Evolutionary conservation across 2,888 invertebrate species (phyloP).

Genomic region (Drosophila barbarae): DNA sequence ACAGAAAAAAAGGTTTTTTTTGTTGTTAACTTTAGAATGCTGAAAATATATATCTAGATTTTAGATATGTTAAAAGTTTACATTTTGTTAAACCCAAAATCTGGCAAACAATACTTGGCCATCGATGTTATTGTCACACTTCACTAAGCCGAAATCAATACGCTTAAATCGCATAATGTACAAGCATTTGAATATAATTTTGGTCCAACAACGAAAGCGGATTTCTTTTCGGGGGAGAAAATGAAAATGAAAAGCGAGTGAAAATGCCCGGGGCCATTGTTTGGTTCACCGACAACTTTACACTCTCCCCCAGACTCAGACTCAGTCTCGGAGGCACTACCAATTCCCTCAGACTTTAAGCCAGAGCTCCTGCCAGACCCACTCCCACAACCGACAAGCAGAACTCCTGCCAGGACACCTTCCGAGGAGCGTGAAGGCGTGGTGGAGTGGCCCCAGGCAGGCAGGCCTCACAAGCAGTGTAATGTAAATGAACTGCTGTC

Average conservation of each 20-base stretch:
- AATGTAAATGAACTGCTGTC: constrained; percentile 45
- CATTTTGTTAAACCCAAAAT: too few species aligned
- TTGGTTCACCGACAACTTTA: constrained; percentile 17
- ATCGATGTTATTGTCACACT: constrained; percentile 15
- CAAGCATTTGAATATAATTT: constrained; percentile 48
- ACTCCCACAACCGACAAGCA: too few species aligned
- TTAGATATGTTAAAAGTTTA: too few species aligned
- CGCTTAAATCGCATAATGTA: constrained; percentile 41
- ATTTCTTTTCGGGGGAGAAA: constrained; percentile 9
- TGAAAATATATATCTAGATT: too few species aligned
- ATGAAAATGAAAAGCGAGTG: constrained; percentile 15
- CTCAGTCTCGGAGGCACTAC: background rate
- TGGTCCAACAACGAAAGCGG: constrained; percentile 37
- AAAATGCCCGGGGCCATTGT: constrained; percentile 15
- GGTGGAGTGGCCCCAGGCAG: constrained; percentile 1
- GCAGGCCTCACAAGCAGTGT: constrained; percentile 19
- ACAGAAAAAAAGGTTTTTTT: too few species aligned
- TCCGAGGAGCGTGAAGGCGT: too few species aligned
- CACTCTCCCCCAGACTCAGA: background rate
- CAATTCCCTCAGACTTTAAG: background rate
- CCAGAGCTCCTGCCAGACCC: background rate
- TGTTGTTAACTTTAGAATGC: too few species aligned
- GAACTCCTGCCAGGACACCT: too few species aligned
- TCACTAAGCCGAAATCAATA: constrained; percentile 44
- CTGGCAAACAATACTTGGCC: background rate